phyloP scores from a whole-genome alignment of 2,888 invertebrate species.

The Drosophila diplacantha region DNA sequence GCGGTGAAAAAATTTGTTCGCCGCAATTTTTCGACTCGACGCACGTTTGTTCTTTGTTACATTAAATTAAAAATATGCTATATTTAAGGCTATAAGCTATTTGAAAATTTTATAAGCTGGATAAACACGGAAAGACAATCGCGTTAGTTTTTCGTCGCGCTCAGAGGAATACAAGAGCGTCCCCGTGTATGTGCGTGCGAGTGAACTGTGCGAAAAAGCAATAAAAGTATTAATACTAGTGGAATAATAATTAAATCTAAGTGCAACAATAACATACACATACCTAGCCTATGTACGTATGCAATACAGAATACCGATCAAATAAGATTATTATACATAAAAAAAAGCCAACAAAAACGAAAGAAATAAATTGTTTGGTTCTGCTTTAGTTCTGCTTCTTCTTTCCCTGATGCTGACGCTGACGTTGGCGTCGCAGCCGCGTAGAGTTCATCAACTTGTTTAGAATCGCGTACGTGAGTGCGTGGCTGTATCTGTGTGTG shows the following conservation, averaged over 20 bases:
- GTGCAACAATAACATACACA: conserved; percentile 39
- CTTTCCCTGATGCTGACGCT: conserved; percentile 19
- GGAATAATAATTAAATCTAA: conserved; percentile 42
- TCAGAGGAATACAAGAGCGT: conserved; percentile 19
- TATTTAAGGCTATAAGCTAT: conserved; percentile 5
- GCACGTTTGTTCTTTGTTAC: conserved; percentile 1
- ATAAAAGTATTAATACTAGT: conserved; percentile 51
- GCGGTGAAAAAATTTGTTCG: neutral
- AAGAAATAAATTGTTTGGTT: conserved; percentile 31
- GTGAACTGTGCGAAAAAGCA: conserved; percentile 51
- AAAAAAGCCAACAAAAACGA: conserved; percentile 3
- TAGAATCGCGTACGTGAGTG: conserved; percentile 70
- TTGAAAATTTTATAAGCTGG: conserved; percentile 36
- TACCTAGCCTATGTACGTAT: conserved; percentile 44
- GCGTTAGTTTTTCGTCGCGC: conserved; percentile 28
- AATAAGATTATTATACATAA: conserved; percentile 22
- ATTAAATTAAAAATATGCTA: conserved; percentile 1
- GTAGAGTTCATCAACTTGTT: conserved; percentile 75
- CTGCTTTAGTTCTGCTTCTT: conserved; percentile 26
- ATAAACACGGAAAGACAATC: conserved; percentile 67
- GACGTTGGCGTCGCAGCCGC: conserved; percentile 33
- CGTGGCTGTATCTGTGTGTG: conserved; percentile 53
- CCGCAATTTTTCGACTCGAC: conserved; percentile 2
- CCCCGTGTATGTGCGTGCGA: conserved; percentile 40
- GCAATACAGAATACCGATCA: conserved; percentile 13